These are phyloP conservation scores for Dryoscopus gambensis DNA, from an alignment of 2,113 vertebrate genomes.

Conservation along the genomic window DNA sequence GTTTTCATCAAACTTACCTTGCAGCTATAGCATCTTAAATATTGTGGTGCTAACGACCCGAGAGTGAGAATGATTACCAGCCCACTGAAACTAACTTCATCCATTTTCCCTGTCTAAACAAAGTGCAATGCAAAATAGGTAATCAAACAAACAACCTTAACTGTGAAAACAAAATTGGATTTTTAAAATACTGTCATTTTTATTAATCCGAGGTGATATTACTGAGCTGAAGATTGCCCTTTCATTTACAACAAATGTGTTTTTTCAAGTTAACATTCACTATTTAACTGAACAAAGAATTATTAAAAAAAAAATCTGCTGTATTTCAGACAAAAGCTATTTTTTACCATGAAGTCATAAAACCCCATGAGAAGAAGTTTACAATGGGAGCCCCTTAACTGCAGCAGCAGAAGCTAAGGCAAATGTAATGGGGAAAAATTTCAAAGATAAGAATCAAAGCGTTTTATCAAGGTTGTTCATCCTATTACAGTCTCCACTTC, in stretches of 20 bases:
- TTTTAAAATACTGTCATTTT: conserved; percentile 47
- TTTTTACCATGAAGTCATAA: conserved; percentile 42
- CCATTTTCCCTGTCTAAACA: conserved; percentile 18
- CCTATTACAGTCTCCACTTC: conserved; percentile 5
- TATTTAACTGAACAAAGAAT: background rate
- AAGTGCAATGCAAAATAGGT: conserved; percentile 24
- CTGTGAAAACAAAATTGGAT: conserved; percentile 35
- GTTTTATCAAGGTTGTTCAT: conserved; percentile 55
- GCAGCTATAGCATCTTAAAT: background rate
- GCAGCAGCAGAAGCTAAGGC: background rate
- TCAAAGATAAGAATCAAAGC: conserved; percentile 58
- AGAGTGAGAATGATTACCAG: background rate
- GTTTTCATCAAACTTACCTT: background rate
- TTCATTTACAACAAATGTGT: conserved; percentile 8
- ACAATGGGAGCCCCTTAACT: background rate
- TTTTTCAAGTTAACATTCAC: background rate
- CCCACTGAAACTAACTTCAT: background rate
- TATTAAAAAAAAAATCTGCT: background rate
- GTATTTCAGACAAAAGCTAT: conserved; percentile 17
- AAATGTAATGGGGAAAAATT: background rate
- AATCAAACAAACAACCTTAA: conserved; percentile 37
- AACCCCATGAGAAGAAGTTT: background rate
- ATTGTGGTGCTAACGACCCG: background rate
- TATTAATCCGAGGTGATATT: conserved; percentile 24
- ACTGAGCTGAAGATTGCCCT: conserved; percentile 12